Conservation (phyloP, 1,140 invertebrate species). For the Aethina tumida region DNA sequence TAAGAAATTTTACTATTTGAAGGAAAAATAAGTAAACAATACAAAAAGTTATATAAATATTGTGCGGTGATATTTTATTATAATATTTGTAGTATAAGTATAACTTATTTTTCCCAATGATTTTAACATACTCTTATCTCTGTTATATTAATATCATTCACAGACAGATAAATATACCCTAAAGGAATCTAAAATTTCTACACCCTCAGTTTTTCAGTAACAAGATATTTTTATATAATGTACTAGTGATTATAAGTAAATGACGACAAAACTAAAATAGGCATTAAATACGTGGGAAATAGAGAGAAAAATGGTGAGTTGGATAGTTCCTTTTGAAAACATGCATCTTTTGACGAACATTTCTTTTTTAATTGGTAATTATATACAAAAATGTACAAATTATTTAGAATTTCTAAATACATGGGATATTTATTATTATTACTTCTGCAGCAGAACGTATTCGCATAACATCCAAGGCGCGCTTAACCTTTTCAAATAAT, state of each 20-base stretch:
- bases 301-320: too few species aligned
- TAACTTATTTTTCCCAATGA: too few species aligned
- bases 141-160: too few species aligned
- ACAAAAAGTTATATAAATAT: too few species aligned
- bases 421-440: constrained; percentile 5
- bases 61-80: too few species aligned
- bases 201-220: not conserved
- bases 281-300: constrained; percentile 4
- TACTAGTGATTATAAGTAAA: constrained; percentile 8
- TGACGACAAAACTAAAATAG: constrained; percentile 9
- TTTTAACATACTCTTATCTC: too few species aligned
- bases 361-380: constrained; percentile 5
- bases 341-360: constrained; percentile 8
- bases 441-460: not conserved
- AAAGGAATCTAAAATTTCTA: constrained; percentile 16
- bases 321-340: too few species aligned
- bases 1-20: too few species aligned
- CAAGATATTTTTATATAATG: constrained; percentile 1
- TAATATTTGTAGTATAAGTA: too few species aligned
- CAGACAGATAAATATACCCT: too few species aligned
- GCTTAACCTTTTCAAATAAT: not conserved
- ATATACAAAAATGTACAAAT: constrained; percentile 20
- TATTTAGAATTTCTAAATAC: constrained; percentile 11
- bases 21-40: too few species aligned
- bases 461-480: not conserved